phyloP scores from a whole-genome alignment of 2,113 vertebrate genomes.

The Ceyx margarethae region DNA sequence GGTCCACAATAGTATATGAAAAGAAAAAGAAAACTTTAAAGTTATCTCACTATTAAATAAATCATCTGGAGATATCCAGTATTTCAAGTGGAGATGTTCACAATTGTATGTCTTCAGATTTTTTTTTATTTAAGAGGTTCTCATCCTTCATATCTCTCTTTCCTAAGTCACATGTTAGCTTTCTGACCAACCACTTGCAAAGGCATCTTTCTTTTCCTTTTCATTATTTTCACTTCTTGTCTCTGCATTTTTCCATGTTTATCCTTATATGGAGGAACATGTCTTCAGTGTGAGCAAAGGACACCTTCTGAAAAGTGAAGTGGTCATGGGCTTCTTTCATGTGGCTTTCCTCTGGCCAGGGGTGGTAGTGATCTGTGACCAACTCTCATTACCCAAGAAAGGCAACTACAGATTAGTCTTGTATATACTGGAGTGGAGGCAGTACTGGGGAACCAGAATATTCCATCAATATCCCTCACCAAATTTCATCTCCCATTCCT shows the following conservation, averaged over 20 bases:
- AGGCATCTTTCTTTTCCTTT: neutral
- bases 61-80: neutral
- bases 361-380: neutral
- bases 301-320: neutral
- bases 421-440: neutral
- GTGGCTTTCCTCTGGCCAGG: neutral
- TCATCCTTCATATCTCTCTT: neutral
- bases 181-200: neutral
- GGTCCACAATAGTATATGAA: neutral
- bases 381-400: neutral
- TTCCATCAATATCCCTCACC: neutral
- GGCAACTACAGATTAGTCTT: neutral
- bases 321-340: accelerated
- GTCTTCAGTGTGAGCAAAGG: neutral
- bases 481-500: neutral
- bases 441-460: neutral
- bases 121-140: neutral
- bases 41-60: neutral
- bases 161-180: neutral
- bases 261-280: neutral
- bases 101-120: neutral
- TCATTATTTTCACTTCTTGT: neutral
- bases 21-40: neutral
- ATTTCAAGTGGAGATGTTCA: neutral
- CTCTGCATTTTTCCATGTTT: neutral